These are phyloP conservation scores for Haliclystus octoradiatus DNA, from an alignment of 30 jellyfish, hydroid and myxozoan genomes.

Conservation along the genomic window DNA sequence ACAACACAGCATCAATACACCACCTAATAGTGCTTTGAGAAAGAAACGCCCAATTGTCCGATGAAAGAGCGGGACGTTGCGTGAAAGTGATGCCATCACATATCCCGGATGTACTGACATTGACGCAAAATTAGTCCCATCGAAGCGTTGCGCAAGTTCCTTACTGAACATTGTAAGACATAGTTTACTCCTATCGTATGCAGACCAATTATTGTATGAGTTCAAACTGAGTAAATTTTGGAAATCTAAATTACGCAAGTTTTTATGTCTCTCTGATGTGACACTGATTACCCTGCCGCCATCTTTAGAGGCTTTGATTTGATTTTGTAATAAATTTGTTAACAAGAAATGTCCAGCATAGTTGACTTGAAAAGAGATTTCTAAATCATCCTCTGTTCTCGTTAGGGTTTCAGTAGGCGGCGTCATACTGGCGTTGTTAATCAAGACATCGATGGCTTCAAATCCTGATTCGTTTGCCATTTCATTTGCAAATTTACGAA, in stretches of 20 bases:
- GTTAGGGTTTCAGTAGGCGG: neutral
- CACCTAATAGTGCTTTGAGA: neutral
- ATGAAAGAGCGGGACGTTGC: neutral
- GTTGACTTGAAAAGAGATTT: neutral
- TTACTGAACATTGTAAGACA: neutral
- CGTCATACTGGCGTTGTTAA: neutral
- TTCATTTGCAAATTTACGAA: neutral
- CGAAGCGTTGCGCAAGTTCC: neutral
- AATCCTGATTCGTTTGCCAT: neutral
- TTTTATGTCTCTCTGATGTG: neutral
- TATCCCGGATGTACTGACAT: neutral
- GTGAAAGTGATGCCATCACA: neutral
- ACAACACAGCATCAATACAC: neutral
- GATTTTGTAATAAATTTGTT: neutral
- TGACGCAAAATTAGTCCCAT: neutral
- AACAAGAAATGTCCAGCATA: neutral
- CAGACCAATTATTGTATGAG: neutral
- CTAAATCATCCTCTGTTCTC: neutral
- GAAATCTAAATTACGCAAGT: neutral
- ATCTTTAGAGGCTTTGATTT: neutral
- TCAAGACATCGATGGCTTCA: neutral
- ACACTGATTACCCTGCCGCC: conserved; percentile 2
- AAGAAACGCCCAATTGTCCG: neutral
- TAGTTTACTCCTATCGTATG: neutral
- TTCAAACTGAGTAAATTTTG: too few species aligned